A percentile compares a stretch with the other conserved stretches of the same genome.
Evolutionary conservation across 2,888 invertebrate species (phyloP).

Genomic region (Calliphora vomitoria): DNA sequence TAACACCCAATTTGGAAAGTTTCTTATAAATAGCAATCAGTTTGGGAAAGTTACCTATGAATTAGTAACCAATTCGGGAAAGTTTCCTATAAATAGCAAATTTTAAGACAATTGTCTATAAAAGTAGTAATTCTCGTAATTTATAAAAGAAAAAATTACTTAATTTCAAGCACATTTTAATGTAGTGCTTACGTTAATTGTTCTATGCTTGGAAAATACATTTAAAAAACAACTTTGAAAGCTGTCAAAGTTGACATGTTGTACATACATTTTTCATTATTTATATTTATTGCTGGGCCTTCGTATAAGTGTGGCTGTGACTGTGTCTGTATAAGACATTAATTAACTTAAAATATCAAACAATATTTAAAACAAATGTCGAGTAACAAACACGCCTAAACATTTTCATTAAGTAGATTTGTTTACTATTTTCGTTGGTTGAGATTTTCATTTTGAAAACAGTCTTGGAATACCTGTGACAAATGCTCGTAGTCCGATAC

Average conservation of each 20-base stretch:
- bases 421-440: constrained; percentile 22
- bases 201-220: neutral
- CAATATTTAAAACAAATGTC: constrained; percentile 10
- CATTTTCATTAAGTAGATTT: constrained; percentile 42
- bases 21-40: too few species aligned
- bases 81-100: too few species aligned
- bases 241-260: neutral
- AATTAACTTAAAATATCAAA: constrained; percentile 49
- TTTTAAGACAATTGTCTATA: too few species aligned
- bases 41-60: too few species aligned
- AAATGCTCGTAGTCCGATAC: too few species aligned
- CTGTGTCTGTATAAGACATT: neutral
- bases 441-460: constrained; percentile 22
- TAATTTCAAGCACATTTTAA: too few species aligned
- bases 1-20: too few species aligned
- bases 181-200: too few species aligned
- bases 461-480: constrained; percentile 16
- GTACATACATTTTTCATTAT: neutral
- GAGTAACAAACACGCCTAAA: constrained; percentile 50
- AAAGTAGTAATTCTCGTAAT: too few species aligned
- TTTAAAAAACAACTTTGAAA: constrained; percentile 5
- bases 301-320: neutral
- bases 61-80: too few species aligned
- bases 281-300: neutral
- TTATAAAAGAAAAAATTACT: too few species aligned